Base-by-base conservation (phyloP, 2,888 invertebrate species). In the Auanema freiburgensis region DNA sequence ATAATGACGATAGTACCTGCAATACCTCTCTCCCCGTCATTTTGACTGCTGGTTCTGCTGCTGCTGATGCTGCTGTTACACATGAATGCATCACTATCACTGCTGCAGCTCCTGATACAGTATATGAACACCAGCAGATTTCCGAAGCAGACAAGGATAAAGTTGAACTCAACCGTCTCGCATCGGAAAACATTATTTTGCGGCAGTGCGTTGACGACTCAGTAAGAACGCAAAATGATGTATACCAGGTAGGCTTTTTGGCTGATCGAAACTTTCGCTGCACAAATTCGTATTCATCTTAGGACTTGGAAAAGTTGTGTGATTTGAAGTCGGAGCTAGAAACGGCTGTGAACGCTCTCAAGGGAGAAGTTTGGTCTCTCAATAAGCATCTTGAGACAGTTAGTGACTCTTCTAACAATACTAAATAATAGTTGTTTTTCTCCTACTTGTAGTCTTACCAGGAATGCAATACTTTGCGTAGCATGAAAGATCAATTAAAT, bases 301-400 rank as follows among this genome's bases (percentile, higher is more conserved):
- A 53, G 40, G 71, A 73, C 54, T 62, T 73, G 54, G 57, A 43
- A 14, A 60, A 60, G 24, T 61, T 73, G 5, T 58, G 64, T 11
- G 69, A 72, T 41, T 64, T 80, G 23, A 78, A 77, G 58, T 70
- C 70, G 12, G 77, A 78, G 43, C 67, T 80, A 49, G 79, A 79
- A 59, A 74, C 63, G 11, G 78, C 80, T 2, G 78, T 79, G 0
- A 69, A 74, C 54, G 71, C 76, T 4, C 65, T 80, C 18, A 75
- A 78, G 63, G 77, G 73, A 18, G 80, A 80, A 61, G 72, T 81
- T 24, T 81, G 79, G 81, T 62, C 74, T 5, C 68, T 81, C 5
- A 81, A 81, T 59, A 74, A 74, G 23, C 74, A 80, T 46, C 58
- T 81, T 58, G 78, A 78, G 60, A 76, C 72, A 12, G 67, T 63